Percentiles rank a stretch among this genome's conserved stretches.
Conservation (phyloP, 2,797 vertebrate species). For the Gephyroberyx darwinii region DNA sequence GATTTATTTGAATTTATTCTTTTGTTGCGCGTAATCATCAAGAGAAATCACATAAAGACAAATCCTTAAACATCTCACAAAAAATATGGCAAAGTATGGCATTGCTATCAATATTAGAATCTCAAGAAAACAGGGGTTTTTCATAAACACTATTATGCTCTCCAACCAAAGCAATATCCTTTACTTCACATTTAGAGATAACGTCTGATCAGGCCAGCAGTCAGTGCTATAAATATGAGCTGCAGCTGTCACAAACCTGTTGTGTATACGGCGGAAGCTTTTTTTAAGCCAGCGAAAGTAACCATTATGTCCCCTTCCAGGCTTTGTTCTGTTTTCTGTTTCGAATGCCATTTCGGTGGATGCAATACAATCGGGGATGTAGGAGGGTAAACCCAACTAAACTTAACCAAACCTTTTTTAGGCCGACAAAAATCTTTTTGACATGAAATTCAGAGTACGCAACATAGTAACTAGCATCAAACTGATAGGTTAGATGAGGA, state of each 20-base stretch:
- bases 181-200: constrained; percentile 20
- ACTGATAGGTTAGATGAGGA: no score
- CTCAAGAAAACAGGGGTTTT: not conserved
- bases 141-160: constrained; percentile 21
- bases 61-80: not conserved
- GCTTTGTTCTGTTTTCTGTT: no score
- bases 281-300: not conserved
- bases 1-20: constrained; percentile 9
- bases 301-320: no score
- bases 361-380: not conserved
- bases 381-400: no score
- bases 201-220: constrained; percentile 18
- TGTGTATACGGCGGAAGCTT: no score
- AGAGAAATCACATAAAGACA: not conserved
- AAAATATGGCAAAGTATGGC: not conserved
- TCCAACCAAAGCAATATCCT: constrained; percentile 39
- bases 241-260: constrained; percentile 3
- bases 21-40: not conserved
- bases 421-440: no score
- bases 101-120: constrained; percentile 7
- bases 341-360: not conserved
- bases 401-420: no score
- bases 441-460: no score
- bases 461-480: no score
- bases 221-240: not conserved